These are phyloP conservation scores for Heptranchias perlo DNA, from an alignment of 2,113 vertebrate species.

Conservation along the genomic window DNA sequence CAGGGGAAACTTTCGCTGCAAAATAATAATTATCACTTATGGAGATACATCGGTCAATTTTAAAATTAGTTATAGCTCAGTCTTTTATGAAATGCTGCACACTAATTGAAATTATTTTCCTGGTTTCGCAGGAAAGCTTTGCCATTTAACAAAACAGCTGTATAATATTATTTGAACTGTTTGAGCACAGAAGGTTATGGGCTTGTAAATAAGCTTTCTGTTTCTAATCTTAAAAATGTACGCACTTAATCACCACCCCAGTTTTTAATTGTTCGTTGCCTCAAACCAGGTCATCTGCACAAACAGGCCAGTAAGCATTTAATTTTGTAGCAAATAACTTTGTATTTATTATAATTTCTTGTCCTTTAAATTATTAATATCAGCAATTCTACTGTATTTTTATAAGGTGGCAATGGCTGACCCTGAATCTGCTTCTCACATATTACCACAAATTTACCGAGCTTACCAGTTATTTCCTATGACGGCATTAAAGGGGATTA, in stretches of 20 bases:
- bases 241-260: neutral
- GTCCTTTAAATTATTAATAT: constrained; percentile 53
- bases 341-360: constrained; percentile 52
- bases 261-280: constrained; percentile 41
- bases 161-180: neutral
- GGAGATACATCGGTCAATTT: neutral
- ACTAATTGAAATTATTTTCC: constrained; percentile 25
- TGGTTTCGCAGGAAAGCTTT: neutral
- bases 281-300: constrained; percentile 45
- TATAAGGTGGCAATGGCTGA: constrained; percentile 50
- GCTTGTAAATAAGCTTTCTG: constrained; percentile 1
- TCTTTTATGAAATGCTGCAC: neutral
- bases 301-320: constrained; percentile 52
- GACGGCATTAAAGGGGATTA: constrained; percentile 49
- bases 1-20: constrained; percentile 3
- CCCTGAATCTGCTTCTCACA: constrained; percentile 47
- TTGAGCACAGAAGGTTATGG: neutral
- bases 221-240: neutral
- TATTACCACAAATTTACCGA: constrained; percentile 46
- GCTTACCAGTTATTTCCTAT: constrained; percentile 51
- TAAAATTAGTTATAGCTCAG: neutral
- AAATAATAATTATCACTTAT: constrained; percentile 19
- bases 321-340: constrained; percentile 47
- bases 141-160: neutral
- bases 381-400: constrained; percentile 47